phyloP scores from a whole-genome alignment of 2,888 invertebrate species.

The Phengaris arion region DNA sequence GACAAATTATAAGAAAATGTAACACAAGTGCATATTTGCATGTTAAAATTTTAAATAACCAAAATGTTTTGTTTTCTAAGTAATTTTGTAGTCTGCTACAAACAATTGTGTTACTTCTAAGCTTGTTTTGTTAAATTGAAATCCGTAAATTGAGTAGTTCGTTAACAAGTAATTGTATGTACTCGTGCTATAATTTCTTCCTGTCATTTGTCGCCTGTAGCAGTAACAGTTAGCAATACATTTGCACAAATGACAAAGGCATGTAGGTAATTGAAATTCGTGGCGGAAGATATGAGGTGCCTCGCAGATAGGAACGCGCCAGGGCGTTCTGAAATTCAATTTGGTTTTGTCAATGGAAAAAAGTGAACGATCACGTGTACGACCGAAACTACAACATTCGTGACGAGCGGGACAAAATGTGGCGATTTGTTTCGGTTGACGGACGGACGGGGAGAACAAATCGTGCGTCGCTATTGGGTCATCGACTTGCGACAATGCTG shows the following conservation, averaged over 20 bases:
- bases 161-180: neutral
- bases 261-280: slow-evolving; percentile 26
- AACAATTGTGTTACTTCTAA: neutral
- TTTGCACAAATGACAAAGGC: slow-evolving; percentile 27
- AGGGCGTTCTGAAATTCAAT: slow-evolving; percentile 41
- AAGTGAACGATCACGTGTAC: slow-evolving; percentile 41
- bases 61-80: too few species aligned
- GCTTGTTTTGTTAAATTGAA: slow-evolving; percentile 14
- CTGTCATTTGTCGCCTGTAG: neutral
- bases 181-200: neutral
- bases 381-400: slow-evolving; percentile 47
- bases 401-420: slow-evolving; percentile 49
- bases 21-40: too few species aligned
- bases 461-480: slow-evolving; percentile 62
- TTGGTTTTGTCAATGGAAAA: slow-evolving; percentile 41
- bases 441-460: slow-evolving; percentile 50
- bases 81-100: neutral
- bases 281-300: slow-evolving; percentile 18
- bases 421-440: slow-evolving; percentile 68
- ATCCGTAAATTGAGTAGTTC: slow-evolving; percentile 7
- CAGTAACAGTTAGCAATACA: slow-evolving; percentile 20
- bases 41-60: too few species aligned
- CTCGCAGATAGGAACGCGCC: slow-evolving; percentile 13
- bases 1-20: neutral
- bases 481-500: slow-evolving; percentile 50